Base-by-base conservation (phyloP, 2,113 vertebrate species). In the Cairina moschata region DNA sequence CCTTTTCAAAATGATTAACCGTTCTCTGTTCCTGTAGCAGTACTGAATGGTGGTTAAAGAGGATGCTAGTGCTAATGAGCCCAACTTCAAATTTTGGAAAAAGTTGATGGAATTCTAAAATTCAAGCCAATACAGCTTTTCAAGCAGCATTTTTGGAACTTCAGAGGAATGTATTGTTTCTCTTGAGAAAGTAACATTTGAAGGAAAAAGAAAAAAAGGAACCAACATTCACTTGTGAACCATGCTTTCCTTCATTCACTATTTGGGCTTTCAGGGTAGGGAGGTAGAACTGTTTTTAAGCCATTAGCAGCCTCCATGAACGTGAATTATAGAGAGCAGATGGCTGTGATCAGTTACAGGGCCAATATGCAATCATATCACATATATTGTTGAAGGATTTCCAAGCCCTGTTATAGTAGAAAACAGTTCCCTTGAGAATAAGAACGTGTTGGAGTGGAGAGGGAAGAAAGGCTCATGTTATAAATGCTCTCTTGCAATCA, bases 191-290 rank as follows among this genome's bases (percentile, higher is more conserved):
- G 28, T 13, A 80, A 15, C 8, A 21, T 63, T 17, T 22, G 20
- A 6, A 16, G 2, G 2, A 13, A 11, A 42, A 42, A 31, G 58
- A 38, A 38, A 7, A 6, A 5, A 44, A 32, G 36, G 36, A 38
- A 16, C 17, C 9, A 44, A 17, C 13, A 8, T 77, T 69, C 2
- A 31, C 72, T 78, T 82, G 25, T 78, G 54, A 40, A 3, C 36
- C 40, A 0, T 86, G 17, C 38, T 71, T 84, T 75, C 3, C 17
- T 44, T 34, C 81, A 40, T 68, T 79, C 18, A 28, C 5, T 86
- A 0, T 54, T 56, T 56, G 60, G 25, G 2, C 10, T 9, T 63
- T 9, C 4, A 0, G 3, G 4, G 2, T 1, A 3, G 3, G 8
- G 3, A 14, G 21, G 54, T 60, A 7, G 26, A 11, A 4, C 48